phyloP scores from a whole-genome alignment of 2,888 invertebrate genomes.

The Drosophila pegasa region DNA sequence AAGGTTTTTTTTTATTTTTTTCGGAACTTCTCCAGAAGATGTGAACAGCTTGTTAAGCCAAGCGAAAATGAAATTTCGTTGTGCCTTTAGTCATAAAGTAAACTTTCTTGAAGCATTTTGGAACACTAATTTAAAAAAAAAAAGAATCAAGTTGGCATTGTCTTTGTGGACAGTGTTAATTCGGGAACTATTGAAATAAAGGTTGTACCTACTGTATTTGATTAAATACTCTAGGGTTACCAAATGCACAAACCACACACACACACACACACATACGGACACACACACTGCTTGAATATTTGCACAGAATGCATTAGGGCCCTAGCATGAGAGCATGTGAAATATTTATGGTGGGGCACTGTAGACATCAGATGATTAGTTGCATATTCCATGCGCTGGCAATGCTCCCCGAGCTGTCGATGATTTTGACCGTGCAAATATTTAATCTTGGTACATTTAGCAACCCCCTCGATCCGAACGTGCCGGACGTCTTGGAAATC shows the following conservation, averaged over 20 bases:
- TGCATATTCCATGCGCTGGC: constrained; percentile 60
- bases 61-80: background rate
- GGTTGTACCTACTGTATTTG: constrained; percentile 9
- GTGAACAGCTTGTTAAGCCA: background rate
- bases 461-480: constrained; percentile 39
- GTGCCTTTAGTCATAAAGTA: background rate
- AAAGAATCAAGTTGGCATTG: constrained; percentile 26
- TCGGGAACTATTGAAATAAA: constrained; percentile 2
- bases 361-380: constrained; percentile 74
- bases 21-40: background rate
- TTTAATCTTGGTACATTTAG: constrained; percentile 71
- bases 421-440: constrained; percentile 73
- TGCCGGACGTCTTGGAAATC: constrained; percentile 70
- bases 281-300: constrained; percentile 45
- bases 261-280: background rate
- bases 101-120: background rate
- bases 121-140: constrained; percentile 3
- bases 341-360: constrained; percentile 70
- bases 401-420: constrained; percentile 54
- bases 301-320: constrained; percentile 66
- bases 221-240: constrained; percentile 29
- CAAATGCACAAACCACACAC: background rate
- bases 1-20: background rate
- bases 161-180: constrained; percentile 9
- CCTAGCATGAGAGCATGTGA: constrained; percentile 65